Evolutionary conservation across 2,797 vertebrate genomes (phyloP).

Genomic region (Chelonia mydas): DNA sequence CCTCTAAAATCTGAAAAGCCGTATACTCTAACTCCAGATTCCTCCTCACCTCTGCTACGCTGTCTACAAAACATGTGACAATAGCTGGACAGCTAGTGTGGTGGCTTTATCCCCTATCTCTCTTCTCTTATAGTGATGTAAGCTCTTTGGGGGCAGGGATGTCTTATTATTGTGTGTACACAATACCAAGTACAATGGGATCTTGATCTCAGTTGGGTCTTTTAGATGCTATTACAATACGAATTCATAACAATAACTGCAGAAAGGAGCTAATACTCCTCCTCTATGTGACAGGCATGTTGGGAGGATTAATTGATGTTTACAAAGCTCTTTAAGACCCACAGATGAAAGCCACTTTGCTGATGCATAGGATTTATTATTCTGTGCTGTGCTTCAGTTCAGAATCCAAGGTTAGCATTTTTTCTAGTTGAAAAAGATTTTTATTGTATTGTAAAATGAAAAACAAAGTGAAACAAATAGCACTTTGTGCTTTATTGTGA

Average conservation of each 20-base stretch:
- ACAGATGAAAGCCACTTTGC: slow-evolving; percentile 60
- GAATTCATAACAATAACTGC: slow-evolving; percentile 51
- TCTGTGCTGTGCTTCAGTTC: slow-evolving; percentile 53
- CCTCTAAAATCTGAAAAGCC: neutral
- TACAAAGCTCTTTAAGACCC: slow-evolving; percentile 66
- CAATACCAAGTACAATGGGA: neutral
- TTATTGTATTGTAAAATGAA: slow-evolving; percentile 67
- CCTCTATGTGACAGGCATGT: slow-evolving; percentile 26
- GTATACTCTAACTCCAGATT: neutral
- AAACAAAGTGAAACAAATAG: slow-evolving; percentile 71
- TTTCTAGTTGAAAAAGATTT: slow-evolving; percentile 70
- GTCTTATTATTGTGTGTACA: slow-evolving; percentile 2
- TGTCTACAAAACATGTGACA: neutral
- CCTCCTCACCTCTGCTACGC: neutral
- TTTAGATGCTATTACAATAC: neutral
- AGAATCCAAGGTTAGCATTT: slow-evolving; percentile 68
- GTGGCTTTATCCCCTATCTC: neutral
- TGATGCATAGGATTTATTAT: slow-evolving; percentile 65
- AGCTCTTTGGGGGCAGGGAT: slow-evolving; percentile 1
- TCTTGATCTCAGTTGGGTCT: neutral
- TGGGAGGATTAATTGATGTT: slow-evolving; percentile 64
- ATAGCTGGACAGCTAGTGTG: neutral
- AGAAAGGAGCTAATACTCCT: slow-evolving; percentile 4
- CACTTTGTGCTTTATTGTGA: slow-evolving; percentile 51
- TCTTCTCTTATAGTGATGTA: neutral